Base-by-base conservation (phyloP, 1,140 invertebrate genomes). In the Pachyrhynchus sulphureomaculatus region DNA sequence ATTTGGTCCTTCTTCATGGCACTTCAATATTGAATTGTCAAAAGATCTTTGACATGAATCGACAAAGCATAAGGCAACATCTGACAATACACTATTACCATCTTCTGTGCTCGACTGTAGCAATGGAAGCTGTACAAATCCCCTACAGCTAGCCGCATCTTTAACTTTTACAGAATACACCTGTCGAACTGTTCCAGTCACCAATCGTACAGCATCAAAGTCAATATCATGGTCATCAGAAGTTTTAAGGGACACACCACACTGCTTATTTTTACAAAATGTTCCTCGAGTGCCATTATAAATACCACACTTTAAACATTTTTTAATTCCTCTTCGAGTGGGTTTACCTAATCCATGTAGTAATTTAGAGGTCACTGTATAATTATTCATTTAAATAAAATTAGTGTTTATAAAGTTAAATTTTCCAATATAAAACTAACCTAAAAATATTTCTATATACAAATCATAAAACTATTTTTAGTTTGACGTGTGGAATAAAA, bases 271-370 rank as follows among this genome's bases (percentile, higher is more conserved):
- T 73, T 91, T 92, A 72, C 90, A 92, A 56, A 82, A 84, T 10
- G 85, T 76, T 21, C 88, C 86, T 67, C 88, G 75, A 2, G 88
- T 89, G 1, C 89, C 89, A 78, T 91, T 92, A 49, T 84, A 87
- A 2, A 85, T 88, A 0, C 88, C 87, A 81, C 90, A 92, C 73
- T 91, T 89, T 2, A 86, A 85, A 74, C 89, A 92, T 70, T 87
- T 89, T 64, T 86, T 79, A 0, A 91, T 83, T 10, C 62, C 89
- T 33, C 74, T 51, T 51, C 68, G 66, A 4, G 74, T 75, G 0
- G 74, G 18, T 51, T 67, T 68, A 8, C 74, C 74, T 23, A 75
- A 64, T 56, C 68, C 68, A 26, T 53, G 54, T n/a, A 66, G 36
- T 10, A 61, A 15, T 24, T 54, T 53, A 4, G 45, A 6, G 8